Evolutionary conservation across 2,888 invertebrate species (phyloP), one percentile per base, ranked within the genome.

Genomic region (Cosmia trapezina): DNA sequence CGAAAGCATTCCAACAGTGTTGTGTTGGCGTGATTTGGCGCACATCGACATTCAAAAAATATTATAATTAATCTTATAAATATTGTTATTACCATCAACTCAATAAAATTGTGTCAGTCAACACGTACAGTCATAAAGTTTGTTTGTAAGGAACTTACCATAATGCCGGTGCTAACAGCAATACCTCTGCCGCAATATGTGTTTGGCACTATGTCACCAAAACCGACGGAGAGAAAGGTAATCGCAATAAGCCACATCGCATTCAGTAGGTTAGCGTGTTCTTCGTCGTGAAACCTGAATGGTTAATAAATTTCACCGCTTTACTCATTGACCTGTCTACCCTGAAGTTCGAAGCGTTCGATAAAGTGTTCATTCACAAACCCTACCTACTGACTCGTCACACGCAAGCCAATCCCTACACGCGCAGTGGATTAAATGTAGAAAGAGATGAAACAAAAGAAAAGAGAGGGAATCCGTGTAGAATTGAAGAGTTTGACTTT

Each of bases 161-260:
- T 99, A 95, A 99, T 99, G 94, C 99, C 99, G 90, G 99, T 99
- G 96, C 98, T 98, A 94, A 99, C 99, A 93, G 99, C 99, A 95
- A 99, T 99, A 94, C 99, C 99, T 96, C 99, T 97, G 93, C 99
- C 99, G 97, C 99, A 99, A 97, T 99, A 99, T 88, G 99, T 99
- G 97, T 99, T 99, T 95, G 99, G 99, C 94, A 99, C 99, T 95
- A 99, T 99, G 97, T 99, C 99, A 94, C 99, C 99, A 97, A 99
- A 99, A 95, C 99, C 99, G 93, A 99, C 99, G 97, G 99, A 99
- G 94, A 99, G 98, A 97, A 99, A 99, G 92, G 99, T 99, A 94
- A 99, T 99, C 93, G 99, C 99, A 96, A 99, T 99, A 96, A 99
- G 98, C 99, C 99, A 99, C 99, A 99, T 99, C 92, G 99, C 99